Base-by-base conservation (phyloP, 2,888 invertebrate species). In the Rhodophaea formosa region DNA sequence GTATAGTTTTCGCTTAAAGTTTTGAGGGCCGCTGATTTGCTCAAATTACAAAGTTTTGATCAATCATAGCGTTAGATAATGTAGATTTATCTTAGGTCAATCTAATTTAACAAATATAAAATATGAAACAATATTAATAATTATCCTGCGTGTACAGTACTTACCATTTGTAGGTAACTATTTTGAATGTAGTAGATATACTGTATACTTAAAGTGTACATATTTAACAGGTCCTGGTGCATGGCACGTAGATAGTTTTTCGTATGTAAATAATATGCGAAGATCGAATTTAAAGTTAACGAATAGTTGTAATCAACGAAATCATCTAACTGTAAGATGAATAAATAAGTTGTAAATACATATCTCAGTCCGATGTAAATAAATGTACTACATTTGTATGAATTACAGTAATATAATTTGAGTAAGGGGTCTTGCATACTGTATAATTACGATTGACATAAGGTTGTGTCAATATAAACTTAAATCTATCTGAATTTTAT, bases 361-460 rank as follows among this genome's bases (percentile, higher is more conserved):
- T 86, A 85, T 84, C 83, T 79, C 72, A 69, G 72, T 79, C 75
- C 72, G 63, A 74, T 86, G 80, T 84, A 78, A 65, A 76, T 75
- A 77, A 72, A 69, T 67, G 57, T 71, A 69, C 62, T 59, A 71
- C 62, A 66, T 66, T 63, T 77, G 71, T 72, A 74, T 70, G 69
- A 72, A 70, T 56, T 45, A 32, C 44, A 30, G 54, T 49, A 56
- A 53, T 55, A 57, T 65, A 65, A 66, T 69, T 67, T 63, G 51
- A 67, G 64, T 60, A 60, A 60, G 58, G 61, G 16, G 12, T 35
- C 35, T 51, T 51, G 15, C 16, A 32, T 10, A 51, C 14, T 14
- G 14, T 7, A 8, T 46, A 12, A 29, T 46, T 12, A 39, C 39
- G n/a, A 39, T 39, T 39, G 39, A 23, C 39, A 12, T 12, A 10